A percentile compares a stretch with the other conserved stretches of the same genome.
Conservation (phyloP, 2,113 vertebrate species). For the Leucopsar rothschildi region DNA sequence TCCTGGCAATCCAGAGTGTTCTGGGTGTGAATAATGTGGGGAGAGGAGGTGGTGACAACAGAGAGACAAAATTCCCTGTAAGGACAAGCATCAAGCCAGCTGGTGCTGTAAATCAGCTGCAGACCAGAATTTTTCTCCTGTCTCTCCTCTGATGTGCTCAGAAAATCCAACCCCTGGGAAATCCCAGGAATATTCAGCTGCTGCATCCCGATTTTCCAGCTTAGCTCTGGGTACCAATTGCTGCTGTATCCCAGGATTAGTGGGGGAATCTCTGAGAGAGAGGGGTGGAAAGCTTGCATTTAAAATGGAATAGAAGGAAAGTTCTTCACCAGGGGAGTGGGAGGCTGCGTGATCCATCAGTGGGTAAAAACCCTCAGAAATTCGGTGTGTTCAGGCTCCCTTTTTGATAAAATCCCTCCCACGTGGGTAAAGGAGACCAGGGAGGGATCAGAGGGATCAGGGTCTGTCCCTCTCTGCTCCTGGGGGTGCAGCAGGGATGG, state of each 20-base stretch:
- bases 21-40: neutral
- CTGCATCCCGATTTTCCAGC: neutral
- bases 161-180: neutral
- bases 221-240: fast-evolving
- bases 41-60: neutral
- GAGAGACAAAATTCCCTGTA: neutral
- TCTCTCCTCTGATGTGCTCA: neutral
- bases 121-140: neutral
- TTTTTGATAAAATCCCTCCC: neutral
- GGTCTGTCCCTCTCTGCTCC: neutral
- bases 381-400: neutral
- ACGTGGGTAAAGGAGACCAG: neutral
- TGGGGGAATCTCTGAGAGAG: neutral
- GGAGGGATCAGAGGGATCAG: neutral
- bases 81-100: neutral
- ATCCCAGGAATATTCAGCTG: neutral
- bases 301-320: neutral
- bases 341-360: neutral
- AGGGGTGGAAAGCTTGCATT: neutral
- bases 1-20: neutral
- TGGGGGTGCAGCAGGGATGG: neutral
- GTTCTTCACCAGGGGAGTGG: neutral
- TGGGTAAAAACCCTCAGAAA: neutral
- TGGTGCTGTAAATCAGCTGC: neutral
- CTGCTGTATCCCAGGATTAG: neutral